Base-by-base conservation (phyloP, 2,888 invertebrate species). In the Lycophotia porphyrea region DNA sequence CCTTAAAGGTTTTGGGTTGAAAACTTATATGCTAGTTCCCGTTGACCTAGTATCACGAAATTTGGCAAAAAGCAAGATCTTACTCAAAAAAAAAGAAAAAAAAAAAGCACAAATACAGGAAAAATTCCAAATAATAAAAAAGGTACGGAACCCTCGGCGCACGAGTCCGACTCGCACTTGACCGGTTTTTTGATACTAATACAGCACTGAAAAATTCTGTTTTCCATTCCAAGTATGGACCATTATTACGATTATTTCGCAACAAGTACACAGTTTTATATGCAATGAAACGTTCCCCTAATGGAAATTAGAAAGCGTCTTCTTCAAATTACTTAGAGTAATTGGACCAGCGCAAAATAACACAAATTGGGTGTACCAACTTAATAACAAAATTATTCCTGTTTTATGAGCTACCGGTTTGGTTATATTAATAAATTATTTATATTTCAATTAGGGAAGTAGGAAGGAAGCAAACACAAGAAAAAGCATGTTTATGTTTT, bases 301-400 rank as follows among this genome's bases (percentile, higher is more conserved):
- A 85, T 80, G 85, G 80, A 85, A 85, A 82, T 85, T 85, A 85
- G 82, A 86, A 87, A 87, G 74, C 78, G 60, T 72, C 82, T 78
- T 82, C 85, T 82, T 78, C 55, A 78, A 85, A 85, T 87, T 87
- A 85, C 78, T 75, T 61, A 47, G 31, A 80, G 74, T 86, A 86
- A 87, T 86, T 82, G 85, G 77, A 78, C 58, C 71, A 74, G 70
- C 70, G 73, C 39, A 75, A 86, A 70, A 84, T 86, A 84, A 75
- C 76, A 74, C 81, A 75, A 84, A 86, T 84, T 86, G 86, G 65
- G 68, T 81, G 77, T 86, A 76, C 87, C 76, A 36, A 67, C 60
- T 52, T 79, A 36, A 70, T 84, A 83, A 83, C 70, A n/a, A 61
- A 78, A 82, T 82, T 68, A 75, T 74, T 81, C 68, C 44, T 60